Evolutionary conservation across 2,797 vertebrate species (phyloP).

Genomic region (Urophycis tenuis): DNA sequence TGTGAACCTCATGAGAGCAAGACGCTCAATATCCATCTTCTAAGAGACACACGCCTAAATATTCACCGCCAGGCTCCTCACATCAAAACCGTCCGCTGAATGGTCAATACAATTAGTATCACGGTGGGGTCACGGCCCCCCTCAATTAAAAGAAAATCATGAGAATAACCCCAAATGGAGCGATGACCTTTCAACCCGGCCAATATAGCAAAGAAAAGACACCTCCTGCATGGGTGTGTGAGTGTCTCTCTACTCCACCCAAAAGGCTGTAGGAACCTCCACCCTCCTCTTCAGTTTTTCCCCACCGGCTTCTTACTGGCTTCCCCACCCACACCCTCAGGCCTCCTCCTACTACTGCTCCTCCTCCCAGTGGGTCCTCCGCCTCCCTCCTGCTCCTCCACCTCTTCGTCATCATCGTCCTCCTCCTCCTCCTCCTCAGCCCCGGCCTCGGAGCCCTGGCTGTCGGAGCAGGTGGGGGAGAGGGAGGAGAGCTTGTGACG

Average conservation of each 20-base stretch:
- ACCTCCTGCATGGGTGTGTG: neutral
- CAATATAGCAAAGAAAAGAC: neutral
- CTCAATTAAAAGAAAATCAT: neutral
- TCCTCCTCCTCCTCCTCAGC: constrained; percentile 68
- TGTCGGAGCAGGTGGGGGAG: constrained; percentile 75
- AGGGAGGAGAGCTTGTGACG: constrained; percentile 76
- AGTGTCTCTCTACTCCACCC: constrained; percentile 36
- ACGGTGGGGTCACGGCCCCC: neutral
- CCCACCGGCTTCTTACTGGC: constrained; percentile 72
- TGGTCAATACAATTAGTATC: neutral
- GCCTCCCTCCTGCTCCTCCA: constrained; percentile 36
- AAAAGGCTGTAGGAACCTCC: constrained; percentile 50
- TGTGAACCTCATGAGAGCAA: neutral
- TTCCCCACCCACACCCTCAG: constrained; percentile 25
- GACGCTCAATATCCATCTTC: neutral
- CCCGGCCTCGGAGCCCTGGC: constrained; percentile 75
- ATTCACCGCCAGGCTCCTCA: neutral
- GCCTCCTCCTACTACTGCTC: constrained; percentile 34
- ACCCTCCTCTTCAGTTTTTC: constrained; percentile 47
- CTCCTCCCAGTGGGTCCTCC: constrained; percentile 12
- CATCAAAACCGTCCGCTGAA: neutral
- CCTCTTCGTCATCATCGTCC: constrained; percentile 61
- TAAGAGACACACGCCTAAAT: neutral
- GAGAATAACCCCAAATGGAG: neutral
- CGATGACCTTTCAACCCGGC: neutral